phyloP scores from a whole-genome alignment of 2,797 vertebrate genomes.

The Microhierax caerulescens region DNA sequence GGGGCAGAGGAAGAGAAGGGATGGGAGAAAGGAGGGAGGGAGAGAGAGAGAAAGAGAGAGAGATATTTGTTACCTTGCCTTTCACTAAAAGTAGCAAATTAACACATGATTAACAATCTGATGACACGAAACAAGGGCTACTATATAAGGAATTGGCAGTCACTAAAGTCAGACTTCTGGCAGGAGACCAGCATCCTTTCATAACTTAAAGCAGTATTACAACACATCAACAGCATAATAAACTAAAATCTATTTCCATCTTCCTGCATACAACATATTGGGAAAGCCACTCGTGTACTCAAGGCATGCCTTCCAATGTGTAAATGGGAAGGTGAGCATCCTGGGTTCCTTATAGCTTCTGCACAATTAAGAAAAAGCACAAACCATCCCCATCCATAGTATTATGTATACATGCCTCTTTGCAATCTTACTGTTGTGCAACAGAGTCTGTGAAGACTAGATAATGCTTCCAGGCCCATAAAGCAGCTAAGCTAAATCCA shows the following conservation, averaged over 20 bases:
- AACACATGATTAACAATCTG: conserved; percentile 31
- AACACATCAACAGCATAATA: not conserved
- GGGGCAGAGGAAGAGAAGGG: not conserved
- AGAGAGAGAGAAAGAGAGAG: not conserved
- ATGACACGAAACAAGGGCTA: conserved; percentile 26
- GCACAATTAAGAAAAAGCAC: not conserved
- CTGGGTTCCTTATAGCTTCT: not conserved
- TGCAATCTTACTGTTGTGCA: not conserved
- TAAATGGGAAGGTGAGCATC: not conserved
- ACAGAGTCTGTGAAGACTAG: not conserved
- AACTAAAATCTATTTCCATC: not conserved
- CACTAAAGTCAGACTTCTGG: conserved; percentile 17
- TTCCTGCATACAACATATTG: not conserved
- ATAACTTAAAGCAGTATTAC: conserved; percentile 7
- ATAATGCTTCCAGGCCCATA: not conserved
- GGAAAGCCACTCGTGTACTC: not conserved
- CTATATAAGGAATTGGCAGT: not conserved
- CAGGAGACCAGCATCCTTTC: conserved; percentile 5
- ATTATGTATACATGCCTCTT: not conserved
- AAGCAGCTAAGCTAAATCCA: not conserved
- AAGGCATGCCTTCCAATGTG: not conserved
- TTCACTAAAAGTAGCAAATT: conserved; percentile 17
- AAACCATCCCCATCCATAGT: not conserved
- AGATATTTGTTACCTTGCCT: conserved; percentile 41
- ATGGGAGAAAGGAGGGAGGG: not conserved